Conservation (phyloP, 1,140 invertebrate genomes). For the Drosophila parabipectinata region DNA sequence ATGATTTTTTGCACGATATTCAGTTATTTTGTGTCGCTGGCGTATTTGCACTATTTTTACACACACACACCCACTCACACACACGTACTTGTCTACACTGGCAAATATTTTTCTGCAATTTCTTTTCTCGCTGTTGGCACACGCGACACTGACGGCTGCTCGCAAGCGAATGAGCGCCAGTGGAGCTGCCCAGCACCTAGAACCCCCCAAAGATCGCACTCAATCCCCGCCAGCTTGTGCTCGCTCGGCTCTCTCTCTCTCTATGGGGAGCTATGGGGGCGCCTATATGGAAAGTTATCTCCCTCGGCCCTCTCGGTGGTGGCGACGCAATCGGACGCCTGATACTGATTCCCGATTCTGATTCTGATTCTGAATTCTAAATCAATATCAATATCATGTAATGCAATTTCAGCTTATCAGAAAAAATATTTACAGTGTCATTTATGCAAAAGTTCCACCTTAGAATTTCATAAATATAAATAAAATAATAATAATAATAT, state of each 20-base stretch:
- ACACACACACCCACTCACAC: not conserved
- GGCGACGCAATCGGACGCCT: slow-evolving; percentile 20
- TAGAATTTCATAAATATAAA: not conserved
- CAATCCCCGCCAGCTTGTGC: slow-evolving; percentile 3
- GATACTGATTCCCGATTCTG: slow-evolving; percentile 14
- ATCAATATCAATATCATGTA: slow-evolving; percentile 34
- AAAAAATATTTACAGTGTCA: slow-evolving; percentile 17
- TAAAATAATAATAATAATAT: not conserved
- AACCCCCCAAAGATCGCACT: slow-evolving; percentile 29
- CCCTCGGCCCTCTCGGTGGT: not conserved
- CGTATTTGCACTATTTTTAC: slow-evolving; percentile 48
- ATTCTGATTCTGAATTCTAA: slow-evolving; percentile 19
- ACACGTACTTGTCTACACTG: slow-evolving; percentile 19
- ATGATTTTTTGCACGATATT: slow-evolving; percentile 29
- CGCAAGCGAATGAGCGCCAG: slow-evolving; percentile 69
- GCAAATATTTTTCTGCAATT: slow-evolving; percentile 42
- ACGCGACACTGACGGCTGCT: slow-evolving; percentile 81
- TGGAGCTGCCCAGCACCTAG: slow-evolving; percentile 8
- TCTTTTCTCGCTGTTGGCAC: slow-evolving; percentile 56
- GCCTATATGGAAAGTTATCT: too few species aligned
- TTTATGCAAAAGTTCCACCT: not conserved
- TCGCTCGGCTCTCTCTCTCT: slow-evolving; percentile 1
- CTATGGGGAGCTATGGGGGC: not conserved
- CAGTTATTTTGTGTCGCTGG: slow-evolving; percentile 13
- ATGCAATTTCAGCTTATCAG: slow-evolving; percentile 38